These are phyloP conservation scores for Anoplopoma fimbria DNA, from an alignment of 2,113 vertebrate species.

Conservation along the genomic window DNA sequence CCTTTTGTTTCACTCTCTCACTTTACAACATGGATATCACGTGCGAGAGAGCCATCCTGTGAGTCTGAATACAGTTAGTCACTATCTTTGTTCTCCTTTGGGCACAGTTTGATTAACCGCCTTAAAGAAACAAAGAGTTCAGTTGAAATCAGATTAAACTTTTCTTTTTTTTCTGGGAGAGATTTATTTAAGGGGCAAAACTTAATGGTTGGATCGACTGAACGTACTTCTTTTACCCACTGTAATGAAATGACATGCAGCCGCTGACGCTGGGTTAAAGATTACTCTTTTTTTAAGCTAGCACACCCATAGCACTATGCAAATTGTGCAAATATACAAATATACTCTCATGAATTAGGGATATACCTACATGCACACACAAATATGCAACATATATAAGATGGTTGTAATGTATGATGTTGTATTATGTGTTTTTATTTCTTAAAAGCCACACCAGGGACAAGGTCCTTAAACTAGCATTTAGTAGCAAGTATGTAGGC, in stretches of 20 bases:
- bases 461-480: background rate
- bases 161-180: slow-evolving; percentile 26
- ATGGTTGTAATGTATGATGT: background rate
- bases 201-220: background rate
- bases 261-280: slow-evolving; percentile 28
- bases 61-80: slow-evolving; percentile 43
- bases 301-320: background rate
- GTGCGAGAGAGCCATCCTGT: slow-evolving; percentile 22
- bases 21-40: slow-evolving; percentile 21
- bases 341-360: background rate
- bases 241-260: slow-evolving; percentile 37
- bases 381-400: background rate
- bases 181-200: slow-evolving; percentile 21
- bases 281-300: background rate
- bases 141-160: slow-evolving; percentile 47
- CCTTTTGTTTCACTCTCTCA: slow-evolving; percentile 23
- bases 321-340: background rate
- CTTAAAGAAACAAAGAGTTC: slow-evolving; percentile 38
- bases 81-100: slow-evolving; percentile 15
- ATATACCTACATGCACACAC: background rate
- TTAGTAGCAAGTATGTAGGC: too few relatives aligned
- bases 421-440: background rate
- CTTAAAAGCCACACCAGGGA: background rate
- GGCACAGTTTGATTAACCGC: slow-evolving; percentile 62
- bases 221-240: slow-evolving; percentile 12